Evolutionary conservation across 2,797 vertebrate genomes (phyloP).

Genomic region (Eulemur albifrons): DNA sequence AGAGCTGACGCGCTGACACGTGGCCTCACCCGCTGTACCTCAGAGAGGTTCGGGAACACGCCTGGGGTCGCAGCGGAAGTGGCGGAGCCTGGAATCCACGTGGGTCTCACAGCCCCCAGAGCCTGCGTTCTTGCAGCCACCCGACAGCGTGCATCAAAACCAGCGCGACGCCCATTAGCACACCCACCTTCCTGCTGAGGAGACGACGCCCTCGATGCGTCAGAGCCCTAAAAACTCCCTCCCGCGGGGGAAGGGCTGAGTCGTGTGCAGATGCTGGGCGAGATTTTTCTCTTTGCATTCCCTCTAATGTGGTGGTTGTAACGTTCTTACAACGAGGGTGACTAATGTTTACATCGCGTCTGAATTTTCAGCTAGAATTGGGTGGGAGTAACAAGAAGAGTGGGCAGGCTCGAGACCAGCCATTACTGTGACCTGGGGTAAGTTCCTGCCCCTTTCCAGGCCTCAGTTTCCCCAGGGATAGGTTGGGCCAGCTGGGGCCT

Average conservation of each 20-base stretch:
- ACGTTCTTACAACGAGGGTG: constrained; percentile 24
- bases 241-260: background rate
- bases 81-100: background rate
- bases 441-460: background rate
- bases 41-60: background rate
- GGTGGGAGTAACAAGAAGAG: background rate
- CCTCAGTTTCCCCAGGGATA: background rate
- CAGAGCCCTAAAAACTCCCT: background rate
- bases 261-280: background rate
- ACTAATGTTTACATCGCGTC: constrained; percentile 11
- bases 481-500: background rate
- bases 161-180: background rate
- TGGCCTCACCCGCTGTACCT: background rate
- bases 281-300: background rate
- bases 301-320: constrained; percentile 43
- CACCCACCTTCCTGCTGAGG: background rate
- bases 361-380: constrained; percentile 25
- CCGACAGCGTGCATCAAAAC: background rate
- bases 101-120: background rate
- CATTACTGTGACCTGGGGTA: background rate
- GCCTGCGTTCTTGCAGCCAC: too few relatives aligned
- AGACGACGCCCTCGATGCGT: rapidly evolving
- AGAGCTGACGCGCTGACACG: background rate
- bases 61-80: background rate
- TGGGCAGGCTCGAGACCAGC: background rate